These are phyloP conservation scores for Thereva unica DNA, from an alignment of 2,888 invertebrate genomes.

Conservation along the genomic window DNA sequence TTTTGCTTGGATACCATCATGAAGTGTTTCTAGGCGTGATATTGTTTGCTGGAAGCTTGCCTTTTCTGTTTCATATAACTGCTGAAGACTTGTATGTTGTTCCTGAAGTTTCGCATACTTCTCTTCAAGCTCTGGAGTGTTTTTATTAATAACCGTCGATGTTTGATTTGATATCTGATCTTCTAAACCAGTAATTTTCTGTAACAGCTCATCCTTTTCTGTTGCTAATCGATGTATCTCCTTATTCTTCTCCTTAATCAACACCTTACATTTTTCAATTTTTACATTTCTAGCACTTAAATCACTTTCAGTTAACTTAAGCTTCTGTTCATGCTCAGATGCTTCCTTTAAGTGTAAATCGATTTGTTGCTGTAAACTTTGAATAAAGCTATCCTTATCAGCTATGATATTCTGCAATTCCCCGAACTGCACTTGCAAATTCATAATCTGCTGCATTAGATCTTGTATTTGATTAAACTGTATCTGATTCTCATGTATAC, in stretches of 20 bases:
- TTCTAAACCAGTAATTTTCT: slow-evolving; percentile 3
- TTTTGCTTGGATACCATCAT: slow-evolving; percentile 64
- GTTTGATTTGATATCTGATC: background rate
- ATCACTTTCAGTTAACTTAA: slow-evolving; percentile 60
- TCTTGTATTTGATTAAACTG: too few species aligned
- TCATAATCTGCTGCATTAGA: too few species aligned
- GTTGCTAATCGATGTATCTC: slow-evolving; percentile 59
- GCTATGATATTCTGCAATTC: slow-evolving; percentile 27
- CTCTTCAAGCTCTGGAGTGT: slow-evolving; percentile 18
- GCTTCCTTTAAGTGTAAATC: slow-evolving; percentile 48
- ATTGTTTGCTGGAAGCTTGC: slow-evolving; percentile 50
- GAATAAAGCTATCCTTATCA: slow-evolving; percentile 32
- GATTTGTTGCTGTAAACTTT: slow-evolving; percentile 36
- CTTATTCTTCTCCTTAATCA: slow-evolving; percentile 63
- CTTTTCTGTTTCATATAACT: slow-evolving; percentile 48
- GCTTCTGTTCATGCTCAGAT: slow-evolving; percentile 56
- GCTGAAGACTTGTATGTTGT: slow-evolving; percentile 39
- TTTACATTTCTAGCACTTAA: slow-evolving; percentile 61
- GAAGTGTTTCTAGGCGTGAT: slow-evolving; percentile 51
- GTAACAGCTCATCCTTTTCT: slow-evolving; percentile 1
- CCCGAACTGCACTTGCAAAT: slow-evolving; percentile 40
- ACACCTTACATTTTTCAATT: slow-evolving; percentile 60
- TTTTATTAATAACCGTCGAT: background rate
- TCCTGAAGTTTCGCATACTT: slow-evolving; percentile 9
- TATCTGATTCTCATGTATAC: too few species aligned